Conservation (phyloP, 2,888 invertebrate species). For the Synergus gifuensis region DNA sequence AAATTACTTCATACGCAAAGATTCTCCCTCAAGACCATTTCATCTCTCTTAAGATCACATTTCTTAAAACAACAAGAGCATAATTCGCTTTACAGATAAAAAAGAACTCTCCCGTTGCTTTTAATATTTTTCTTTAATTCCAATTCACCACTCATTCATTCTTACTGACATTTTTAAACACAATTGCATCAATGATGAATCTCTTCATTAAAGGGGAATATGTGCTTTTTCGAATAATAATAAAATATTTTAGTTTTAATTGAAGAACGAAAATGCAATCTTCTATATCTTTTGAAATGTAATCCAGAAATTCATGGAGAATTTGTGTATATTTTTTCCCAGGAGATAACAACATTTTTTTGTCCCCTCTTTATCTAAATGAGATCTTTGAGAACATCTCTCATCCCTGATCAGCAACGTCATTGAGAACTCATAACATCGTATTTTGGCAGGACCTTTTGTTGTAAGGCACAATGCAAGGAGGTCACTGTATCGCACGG, state of each 20-base stretch:
- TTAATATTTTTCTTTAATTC: not conserved
- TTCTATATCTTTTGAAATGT: too few relatives aligned
- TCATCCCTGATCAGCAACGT: not conserved
- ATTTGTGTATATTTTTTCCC: not conserved
- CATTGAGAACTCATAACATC: constrained; percentile 18
- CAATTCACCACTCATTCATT: not conserved
- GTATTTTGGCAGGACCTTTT: constrained; percentile 3
- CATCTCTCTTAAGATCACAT: not conserved
- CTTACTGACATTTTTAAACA: too few relatives aligned
- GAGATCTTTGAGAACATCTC: not conserved
- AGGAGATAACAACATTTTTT: not conserved
- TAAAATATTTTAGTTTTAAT: too few relatives aligned
- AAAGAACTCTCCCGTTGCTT: not conserved
- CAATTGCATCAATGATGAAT: too few relatives aligned
- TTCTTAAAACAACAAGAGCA: not conserved
- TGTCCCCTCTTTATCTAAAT: not conserved
- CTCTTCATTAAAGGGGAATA: too few relatives aligned
- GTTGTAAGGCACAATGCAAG: not conserved
- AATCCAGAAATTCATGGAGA: not conserved
- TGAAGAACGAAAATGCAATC: too few relatives aligned
- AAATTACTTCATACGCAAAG: not conserved
- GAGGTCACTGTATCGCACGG: not conserved
- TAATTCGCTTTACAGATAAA: not conserved
- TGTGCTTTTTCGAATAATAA: too few relatives aligned
- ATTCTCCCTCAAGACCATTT: not conserved